phyloP scores from a whole-genome alignment of 1,140 invertebrate species.

The Zaprionus tsacasi region DNA sequence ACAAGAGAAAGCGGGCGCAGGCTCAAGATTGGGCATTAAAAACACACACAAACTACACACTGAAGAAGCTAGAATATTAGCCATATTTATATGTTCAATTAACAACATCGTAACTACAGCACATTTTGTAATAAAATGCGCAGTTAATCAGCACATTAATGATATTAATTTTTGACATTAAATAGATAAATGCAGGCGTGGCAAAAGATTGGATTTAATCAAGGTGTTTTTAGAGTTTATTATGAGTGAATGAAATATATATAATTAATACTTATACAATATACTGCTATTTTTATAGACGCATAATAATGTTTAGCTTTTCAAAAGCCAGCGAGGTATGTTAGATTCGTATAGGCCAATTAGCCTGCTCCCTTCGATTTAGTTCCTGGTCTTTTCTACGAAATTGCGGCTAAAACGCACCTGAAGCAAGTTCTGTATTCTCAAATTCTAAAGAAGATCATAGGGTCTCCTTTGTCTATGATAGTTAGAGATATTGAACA shows the following conservation, averaged over 20 bases:
- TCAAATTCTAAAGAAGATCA: no score
- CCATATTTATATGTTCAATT: not conserved
- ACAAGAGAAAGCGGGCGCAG: not conserved
- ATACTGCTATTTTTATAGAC: no score
- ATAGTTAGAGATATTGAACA: no score
- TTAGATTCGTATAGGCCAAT: no score
- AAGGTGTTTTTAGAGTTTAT: not conserved
- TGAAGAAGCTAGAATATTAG: constrained; percentile 15
- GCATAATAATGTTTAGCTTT: no score
- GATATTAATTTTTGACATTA: not conserved
- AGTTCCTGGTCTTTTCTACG: no score
- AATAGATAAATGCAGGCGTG: not conserved
- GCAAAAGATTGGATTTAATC: not conserved
- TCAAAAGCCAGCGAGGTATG: no score
- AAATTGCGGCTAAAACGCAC: no score
- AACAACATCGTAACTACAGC: not conserved
- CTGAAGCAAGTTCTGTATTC: no score
- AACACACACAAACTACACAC: constrained; percentile 4
- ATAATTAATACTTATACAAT: no score
- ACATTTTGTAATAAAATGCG: constrained; percentile 1
- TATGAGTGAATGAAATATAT: not conserved
- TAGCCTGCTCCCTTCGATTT: no score
- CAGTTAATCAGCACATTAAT: not conserved
- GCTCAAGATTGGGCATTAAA: not conserved
- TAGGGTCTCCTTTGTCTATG: no score